Evolutionary conservation across 2,888 invertebrate genomes (phyloP).

Genomic region (Polyommatus icarus): DNA sequence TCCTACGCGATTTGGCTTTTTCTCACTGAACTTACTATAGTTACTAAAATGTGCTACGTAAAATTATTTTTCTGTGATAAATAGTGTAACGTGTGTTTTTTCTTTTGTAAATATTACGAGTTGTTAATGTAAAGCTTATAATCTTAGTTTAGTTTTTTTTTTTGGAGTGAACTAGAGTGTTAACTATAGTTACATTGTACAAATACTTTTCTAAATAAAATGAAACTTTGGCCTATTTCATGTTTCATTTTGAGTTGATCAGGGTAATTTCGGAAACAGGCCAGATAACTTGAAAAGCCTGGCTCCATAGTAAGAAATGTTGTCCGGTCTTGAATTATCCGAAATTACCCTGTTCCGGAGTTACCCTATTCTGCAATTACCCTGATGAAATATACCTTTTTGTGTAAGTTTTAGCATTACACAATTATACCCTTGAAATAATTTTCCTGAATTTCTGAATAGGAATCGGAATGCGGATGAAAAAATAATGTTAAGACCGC

Average conservation of each 20-base stretch:
- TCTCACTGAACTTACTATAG: not conserved
- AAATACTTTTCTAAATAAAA: conserved; percentile 79
- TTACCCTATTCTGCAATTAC: no score
- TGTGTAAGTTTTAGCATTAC: no score
- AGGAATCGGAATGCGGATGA: no score
- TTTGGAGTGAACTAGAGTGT: conserved; percentile 53
- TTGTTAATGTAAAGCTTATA: conserved; percentile 65
- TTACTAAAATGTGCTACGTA: conserved; percentile 38
- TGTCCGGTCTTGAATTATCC: no score
- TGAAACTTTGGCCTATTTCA: conserved; percentile 76
- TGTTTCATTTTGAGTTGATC: conserved; percentile 48
- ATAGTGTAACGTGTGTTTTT: conserved; percentile 62
- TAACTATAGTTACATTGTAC: conserved; percentile 71
- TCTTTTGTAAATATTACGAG: conserved; percentile 68
- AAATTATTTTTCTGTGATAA: conserved; percentile 80
- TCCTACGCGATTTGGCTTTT: not conserved
- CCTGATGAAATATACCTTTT: no score
- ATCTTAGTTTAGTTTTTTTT: conserved; percentile 55
- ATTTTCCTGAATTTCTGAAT: no score
- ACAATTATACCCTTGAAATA: no score
- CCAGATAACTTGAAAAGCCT: no score
- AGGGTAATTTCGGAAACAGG: not conserved
- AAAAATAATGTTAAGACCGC: no score
- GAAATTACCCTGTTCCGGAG: no score
- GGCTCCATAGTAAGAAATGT: no score